Conservation (phyloP, 2,797 vertebrate species). For the Mus minutoides region DNA sequence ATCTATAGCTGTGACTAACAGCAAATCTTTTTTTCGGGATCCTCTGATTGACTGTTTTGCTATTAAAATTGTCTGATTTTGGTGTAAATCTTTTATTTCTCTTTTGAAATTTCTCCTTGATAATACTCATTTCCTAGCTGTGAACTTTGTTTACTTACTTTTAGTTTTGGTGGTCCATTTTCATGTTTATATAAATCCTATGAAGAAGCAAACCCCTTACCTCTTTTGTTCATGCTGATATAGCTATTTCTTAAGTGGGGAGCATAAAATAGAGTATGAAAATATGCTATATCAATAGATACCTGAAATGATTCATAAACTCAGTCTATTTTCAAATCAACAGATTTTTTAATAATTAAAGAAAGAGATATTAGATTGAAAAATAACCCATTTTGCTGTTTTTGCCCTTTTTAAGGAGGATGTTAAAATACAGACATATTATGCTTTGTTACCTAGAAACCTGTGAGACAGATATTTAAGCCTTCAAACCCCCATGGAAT, state of each 20-base stretch:
- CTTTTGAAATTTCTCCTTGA: background rate
- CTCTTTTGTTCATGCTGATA: background rate
- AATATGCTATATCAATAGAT: background rate
- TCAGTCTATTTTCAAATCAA: constrained; percentile 2
- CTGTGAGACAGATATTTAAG: background rate
- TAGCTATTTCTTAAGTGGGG: background rate
- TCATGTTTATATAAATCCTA: background rate
- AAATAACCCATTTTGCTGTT: background rate
- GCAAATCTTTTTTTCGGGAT: background rate
- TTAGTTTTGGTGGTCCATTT: background rate
- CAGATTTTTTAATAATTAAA: constrained; percentile 10
- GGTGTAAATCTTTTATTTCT: background rate
- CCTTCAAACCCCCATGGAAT: background rate
- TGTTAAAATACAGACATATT: constrained; percentile 27
- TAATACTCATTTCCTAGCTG: background rate
- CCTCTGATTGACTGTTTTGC: background rate
- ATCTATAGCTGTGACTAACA: background rate
- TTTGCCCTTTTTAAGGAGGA: background rate
- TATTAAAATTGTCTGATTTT: background rate
- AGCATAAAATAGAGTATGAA: background rate
- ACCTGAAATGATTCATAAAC: background rate
- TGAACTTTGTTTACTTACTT: constrained; percentile 27
- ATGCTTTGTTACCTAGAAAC: constrained; percentile 15
- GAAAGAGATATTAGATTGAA: background rate
- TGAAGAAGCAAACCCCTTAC: background rate